Evolutionary conservation across 2,797 vertebrate species (phyloP), one percentile per base, ranked within the genome.

Genomic region (Sebastes taczanowskii): DNA sequence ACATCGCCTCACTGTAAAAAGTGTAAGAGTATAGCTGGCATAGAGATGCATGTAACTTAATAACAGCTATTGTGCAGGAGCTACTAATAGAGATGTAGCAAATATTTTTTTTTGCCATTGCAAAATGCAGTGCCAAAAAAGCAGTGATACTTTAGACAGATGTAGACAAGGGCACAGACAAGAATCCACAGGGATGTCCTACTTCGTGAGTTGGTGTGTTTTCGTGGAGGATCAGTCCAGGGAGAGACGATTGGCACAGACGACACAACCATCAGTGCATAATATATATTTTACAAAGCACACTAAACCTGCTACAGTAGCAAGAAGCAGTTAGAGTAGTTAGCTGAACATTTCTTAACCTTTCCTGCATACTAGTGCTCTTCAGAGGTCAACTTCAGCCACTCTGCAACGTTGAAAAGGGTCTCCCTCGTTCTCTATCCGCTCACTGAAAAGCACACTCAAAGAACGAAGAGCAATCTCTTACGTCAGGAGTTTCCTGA

Each of bases 371-470:
- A 53, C 20, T 53, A 42, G 71, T 22, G 58, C 62, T 81, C 80
- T 74, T 49, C 79, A 53, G 72, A 5, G 67, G 74, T 73, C 59
- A 78, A 78, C 82, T 23, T 23, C 27, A 64, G 84, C 83, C 72
- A 6, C 71, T 70, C 38, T 61, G 63, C 29, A 64, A 61, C 27
- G 71, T 29, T 32, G 49, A 27, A 79, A 65, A 65, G 77, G 4
- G 7, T 83, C 81, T 80, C 82, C 82, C 63, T 84, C 61, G 25
- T 71, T 76, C 76, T 86, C 80, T 68, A n/a, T 73, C 84, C 65
- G 86, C 85, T 81, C 29, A 20, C 62, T 75, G 18, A 82, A 82
- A 92, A 93, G 94, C 91, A 93, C 94, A 92, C 52, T 6, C 42
- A 46, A 62, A 74, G 56, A 77, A 42, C 11, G n/a, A 58, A 29